Evolutionary conservation across 1,140 invertebrate genomes (phyloP).

Genomic region (Cotesia glomerata): DNA sequence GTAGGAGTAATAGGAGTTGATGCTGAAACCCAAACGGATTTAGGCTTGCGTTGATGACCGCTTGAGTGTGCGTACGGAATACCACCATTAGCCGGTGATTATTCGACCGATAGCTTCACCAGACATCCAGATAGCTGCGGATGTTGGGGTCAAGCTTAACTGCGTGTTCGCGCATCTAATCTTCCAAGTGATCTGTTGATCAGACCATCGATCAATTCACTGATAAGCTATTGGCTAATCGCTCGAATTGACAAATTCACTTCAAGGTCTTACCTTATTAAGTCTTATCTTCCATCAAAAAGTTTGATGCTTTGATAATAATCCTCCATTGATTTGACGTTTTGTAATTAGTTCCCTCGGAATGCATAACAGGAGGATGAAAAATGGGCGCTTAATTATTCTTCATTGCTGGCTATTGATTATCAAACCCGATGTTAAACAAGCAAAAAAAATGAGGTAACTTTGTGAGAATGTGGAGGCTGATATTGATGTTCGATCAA

Average conservation of each 20-base stretch:
- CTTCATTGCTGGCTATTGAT: too few species aligned
- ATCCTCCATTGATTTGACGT: too few species aligned
- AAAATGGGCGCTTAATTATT: too few species aligned
- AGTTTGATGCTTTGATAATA: too few species aligned
- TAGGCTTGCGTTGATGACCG: background rate
- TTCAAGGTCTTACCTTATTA: too few species aligned
- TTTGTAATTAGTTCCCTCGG: too few species aligned
- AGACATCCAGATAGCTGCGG: constrained; percentile 19
- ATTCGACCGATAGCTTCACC: constrained; percentile 33
- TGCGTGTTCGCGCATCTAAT: constrained; percentile 28
- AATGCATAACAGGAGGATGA: too few species aligned
- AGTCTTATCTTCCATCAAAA: too few species aligned
- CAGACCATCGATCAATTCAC: constrained; percentile 22
- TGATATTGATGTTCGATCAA: constrained; percentile 61
- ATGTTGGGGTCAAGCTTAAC: constrained; percentile 29
- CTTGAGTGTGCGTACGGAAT: background rate
- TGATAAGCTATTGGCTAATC: background rate
- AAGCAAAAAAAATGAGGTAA: too few species aligned
- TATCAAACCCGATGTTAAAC: too few species aligned
- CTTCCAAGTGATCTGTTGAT: constrained; percentile 13
- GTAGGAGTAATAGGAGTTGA: background rate
- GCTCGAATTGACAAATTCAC: too few species aligned
- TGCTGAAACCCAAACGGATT: too few species aligned
- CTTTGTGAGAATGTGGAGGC: constrained; percentile 37
- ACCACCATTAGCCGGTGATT: constrained; percentile 43